These are phyloP conservation scores for Caenorhabditis sinica DNA, from an alignment of 2,888 invertebrate genomes.

Conservation along the genomic window DNA sequence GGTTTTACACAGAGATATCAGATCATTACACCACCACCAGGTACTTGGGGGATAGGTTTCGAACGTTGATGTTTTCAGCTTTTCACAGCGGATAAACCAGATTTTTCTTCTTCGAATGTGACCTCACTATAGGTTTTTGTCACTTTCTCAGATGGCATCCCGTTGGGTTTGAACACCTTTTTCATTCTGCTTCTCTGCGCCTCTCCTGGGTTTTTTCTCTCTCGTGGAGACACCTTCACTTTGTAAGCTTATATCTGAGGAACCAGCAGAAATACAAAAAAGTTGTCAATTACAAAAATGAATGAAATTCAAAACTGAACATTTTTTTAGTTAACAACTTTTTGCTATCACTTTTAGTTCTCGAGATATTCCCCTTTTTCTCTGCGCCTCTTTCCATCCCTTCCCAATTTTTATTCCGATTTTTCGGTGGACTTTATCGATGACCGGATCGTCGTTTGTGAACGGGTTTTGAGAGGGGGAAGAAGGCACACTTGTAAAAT, in stretches of 20 bases:
- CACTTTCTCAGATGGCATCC: constrained; percentile 32
- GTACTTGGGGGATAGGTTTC: too few species aligned
- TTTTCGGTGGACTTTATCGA: constrained; percentile 43
- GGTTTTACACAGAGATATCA: background rate
- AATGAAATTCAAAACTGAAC: too few species aligned
- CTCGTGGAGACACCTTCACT: too few species aligned
- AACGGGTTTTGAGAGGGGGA: constrained; percentile 39
- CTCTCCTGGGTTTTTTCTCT: too few species aligned
- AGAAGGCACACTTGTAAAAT: constrained; percentile 51
- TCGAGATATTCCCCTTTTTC: too few species aligned
- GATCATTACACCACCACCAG: constrained; percentile 19
- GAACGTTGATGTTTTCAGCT: constrained; percentile 48
- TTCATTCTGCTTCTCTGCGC: too few species aligned
- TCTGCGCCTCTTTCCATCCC: background rate
- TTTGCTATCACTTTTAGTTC: too few species aligned
- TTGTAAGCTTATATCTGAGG: too few species aligned
- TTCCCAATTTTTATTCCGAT: constrained; percentile 9
- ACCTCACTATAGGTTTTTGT: constrained; percentile 5
- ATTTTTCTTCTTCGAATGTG: constrained; percentile 2
- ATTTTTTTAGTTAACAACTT: too few species aligned
- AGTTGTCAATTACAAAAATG: too few species aligned
- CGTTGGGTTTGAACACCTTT: constrained; percentile 9
- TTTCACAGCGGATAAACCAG: constrained; percentile 33
- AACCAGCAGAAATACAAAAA: too few species aligned
- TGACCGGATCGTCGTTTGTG: constrained; percentile 42